Evolutionary conservation across 2,113 vertebrate species (phyloP).

Genomic region (Anser cygnoides): DNA sequence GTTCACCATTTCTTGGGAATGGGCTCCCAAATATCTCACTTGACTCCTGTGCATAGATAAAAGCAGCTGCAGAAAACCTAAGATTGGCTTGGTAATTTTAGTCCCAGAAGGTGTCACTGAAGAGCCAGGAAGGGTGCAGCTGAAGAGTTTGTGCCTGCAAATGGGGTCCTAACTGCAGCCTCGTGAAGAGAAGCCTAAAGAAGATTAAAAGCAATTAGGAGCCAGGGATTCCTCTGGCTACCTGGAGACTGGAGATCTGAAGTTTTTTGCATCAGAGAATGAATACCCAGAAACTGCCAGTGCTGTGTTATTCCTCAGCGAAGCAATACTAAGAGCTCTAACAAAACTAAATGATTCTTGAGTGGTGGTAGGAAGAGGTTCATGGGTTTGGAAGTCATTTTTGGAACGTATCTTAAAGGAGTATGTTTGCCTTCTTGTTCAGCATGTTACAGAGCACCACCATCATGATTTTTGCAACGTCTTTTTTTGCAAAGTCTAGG

Average conservation of each 20-base stretch:
- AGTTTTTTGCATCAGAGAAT: background rate
- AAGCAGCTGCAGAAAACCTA: background rate
- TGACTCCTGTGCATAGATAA: background rate
- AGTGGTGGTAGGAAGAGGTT: background rate
- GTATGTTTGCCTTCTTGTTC: background rate
- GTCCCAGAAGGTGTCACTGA: slow-evolving; percentile 68
- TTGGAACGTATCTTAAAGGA: background rate
- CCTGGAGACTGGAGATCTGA: background rate
- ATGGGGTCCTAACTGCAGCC: background rate
- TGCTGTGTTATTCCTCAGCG: background rate
- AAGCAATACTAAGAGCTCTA: background rate
- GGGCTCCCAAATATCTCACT: background rate
- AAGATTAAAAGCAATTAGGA: background rate
- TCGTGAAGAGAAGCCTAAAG: background rate
- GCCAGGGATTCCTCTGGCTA: background rate
- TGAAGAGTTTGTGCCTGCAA: background rate
- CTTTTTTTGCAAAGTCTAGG: background rate
- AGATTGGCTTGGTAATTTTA: background rate
- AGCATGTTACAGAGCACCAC: background rate
- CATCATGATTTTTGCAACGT: background rate
- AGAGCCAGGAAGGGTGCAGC: slow-evolving; percentile 24
- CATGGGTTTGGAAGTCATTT: background rate
- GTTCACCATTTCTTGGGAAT: background rate
- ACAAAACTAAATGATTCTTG: background rate
- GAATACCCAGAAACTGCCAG: background rate